Base-by-base conservation (phyloP, 2,797 vertebrate species). In the Okamejei kenojei region DNA sequence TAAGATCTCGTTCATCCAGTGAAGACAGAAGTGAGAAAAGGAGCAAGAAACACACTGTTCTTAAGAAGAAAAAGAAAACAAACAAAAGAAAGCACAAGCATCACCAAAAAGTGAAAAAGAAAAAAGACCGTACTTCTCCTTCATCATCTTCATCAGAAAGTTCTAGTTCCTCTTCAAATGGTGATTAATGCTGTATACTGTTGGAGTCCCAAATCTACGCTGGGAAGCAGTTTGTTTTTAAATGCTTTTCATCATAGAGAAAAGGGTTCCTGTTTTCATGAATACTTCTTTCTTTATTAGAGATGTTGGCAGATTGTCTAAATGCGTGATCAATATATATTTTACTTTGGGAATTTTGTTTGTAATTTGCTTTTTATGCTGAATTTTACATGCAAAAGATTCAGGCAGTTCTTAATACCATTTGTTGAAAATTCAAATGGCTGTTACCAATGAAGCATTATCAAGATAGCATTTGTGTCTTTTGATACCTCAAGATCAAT, bases 41-140 rank as follows among this genome's bases (percentile, higher is more conserved):
- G 95, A 95, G 96, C 94, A 97, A 97, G 95, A 98, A 97, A 93
- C 96, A 97, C 94, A 97, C 97, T 94, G 95, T 94, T 82, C 96
- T 96, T 93, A 98, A 96, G 94, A 98, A 97, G 95, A 97, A 97
- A 95, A 97, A 95, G 93, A 97, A 96, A 94, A 97, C 96, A 93
- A 96, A 97, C 94, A 97, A 96, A 93, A 96, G n/a, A 94, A 97
- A 96, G 93, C 95, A 95, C 82, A 97, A 97, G 91, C 95, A 95
- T 95, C 96, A 96, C 94, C 97, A 96, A 95, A 97, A 97, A 93
- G 96, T 96, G 93, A 97, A 97, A 95, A 97, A 96, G 94, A 96
- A 94, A 95, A 96, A 93, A 95, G 95, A 80, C 95, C 63, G 15
- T 68, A 61, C 58, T 6, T n/a, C 84, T n/a, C 38, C 90, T 10